Percentiles rank a stretch among this genome's conserved stretches.
These are phyloP conservation scores for Hypomecis punctinalis DNA, from an alignment of 2,888 invertebrate species.

Conservation along the genomic window DNA sequence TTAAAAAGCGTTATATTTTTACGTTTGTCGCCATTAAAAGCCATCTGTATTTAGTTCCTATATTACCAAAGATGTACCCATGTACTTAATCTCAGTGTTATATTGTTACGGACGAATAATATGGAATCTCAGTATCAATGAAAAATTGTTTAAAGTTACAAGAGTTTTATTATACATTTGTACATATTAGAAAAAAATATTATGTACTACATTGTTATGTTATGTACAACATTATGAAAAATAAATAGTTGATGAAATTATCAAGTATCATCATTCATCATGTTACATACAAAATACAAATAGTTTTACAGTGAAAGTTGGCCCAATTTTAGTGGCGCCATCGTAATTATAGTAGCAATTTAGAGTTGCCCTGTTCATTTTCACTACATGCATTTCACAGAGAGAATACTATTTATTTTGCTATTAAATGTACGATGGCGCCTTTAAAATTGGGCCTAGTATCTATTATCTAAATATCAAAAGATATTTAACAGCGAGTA, in stretches of 20 bases:
- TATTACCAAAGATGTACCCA: slow-evolving; percentile 47
- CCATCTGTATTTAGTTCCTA: slow-evolving; percentile 15
- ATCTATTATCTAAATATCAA: slow-evolving; percentile 27
- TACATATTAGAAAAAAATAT: slow-evolving; percentile 70
- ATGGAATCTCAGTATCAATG: slow-evolving; percentile 36
- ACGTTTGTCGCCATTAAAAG: slow-evolving; percentile 1
- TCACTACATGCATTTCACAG: no score
- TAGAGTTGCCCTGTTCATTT: no score
- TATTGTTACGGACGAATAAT: slow-evolving; percentile 21
- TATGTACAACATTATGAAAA: slow-evolving; percentile 74
- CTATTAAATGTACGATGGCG: no score
- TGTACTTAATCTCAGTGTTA: slow-evolving; percentile 16
- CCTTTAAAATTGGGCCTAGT: no score
- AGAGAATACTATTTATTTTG: no score
- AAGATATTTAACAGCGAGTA: slow-evolving; percentile 58
- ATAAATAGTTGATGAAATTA: slow-evolving; percentile 79
- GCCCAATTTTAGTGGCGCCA: no score
- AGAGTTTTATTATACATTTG: slow-evolving; percentile 80
- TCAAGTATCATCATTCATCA: slow-evolving; percentile 65
- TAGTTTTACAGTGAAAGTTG: slow-evolving; percentile 39
- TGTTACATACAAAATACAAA: slow-evolving; percentile 42
- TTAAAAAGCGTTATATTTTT: not conserved
- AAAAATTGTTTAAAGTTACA: slow-evolving; percentile 51
- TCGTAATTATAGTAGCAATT: no score
- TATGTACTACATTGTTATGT: slow-evolving; percentile 65